Evolutionary conservation across 2,888 invertebrate species (phyloP).

Genomic region (Gandaritis pyraliata): DNA sequence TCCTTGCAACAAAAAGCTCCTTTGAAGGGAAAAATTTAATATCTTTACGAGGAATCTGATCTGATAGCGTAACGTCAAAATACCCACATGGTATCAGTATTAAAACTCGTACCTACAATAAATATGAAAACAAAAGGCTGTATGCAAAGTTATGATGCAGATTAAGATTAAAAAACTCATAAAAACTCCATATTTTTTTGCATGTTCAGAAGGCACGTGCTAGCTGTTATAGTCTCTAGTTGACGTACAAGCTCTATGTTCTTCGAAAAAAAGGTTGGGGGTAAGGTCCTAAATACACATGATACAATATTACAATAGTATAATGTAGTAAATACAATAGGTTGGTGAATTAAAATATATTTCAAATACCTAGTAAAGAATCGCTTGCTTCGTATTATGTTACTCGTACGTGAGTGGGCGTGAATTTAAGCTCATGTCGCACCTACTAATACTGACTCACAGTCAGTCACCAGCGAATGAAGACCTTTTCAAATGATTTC

Average conservation of each 20-base stretch:
- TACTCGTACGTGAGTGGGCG: too few species aligned
- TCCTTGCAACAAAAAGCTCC: background rate
- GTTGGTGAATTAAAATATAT: too few species aligned
- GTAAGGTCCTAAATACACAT: too few species aligned
- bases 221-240: slow-evolving; percentile 44
- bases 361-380: too few species aligned
- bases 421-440: too few species aligned
- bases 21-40: slow-evolving; percentile 10
- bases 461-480: too few species aligned
- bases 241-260: slow-evolving; percentile 1
- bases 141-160: slow-evolving; percentile 56
- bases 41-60: slow-evolving; percentile 41
- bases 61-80: slow-evolving; percentile 35
- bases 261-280: background rate
- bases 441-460: too few species aligned
- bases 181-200: slow-evolving; percentile 49
- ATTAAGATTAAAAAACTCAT: slow-evolving; percentile 51
- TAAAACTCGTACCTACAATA: slow-evolving; percentile 31
- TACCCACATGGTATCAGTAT: slow-evolving; percentile 32
- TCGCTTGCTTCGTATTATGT: too few species aligned
- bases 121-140: slow-evolving; percentile 49
- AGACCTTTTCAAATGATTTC: too few species aligned
- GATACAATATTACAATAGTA: too few species aligned
- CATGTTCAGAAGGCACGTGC: slow-evolving; percentile 31
- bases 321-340: too few species aligned